These are phyloP conservation scores for Acanthosoma haemorrhoidale DNA, from an alignment of 2,888 invertebrate species.

Conservation along the genomic window DNA sequence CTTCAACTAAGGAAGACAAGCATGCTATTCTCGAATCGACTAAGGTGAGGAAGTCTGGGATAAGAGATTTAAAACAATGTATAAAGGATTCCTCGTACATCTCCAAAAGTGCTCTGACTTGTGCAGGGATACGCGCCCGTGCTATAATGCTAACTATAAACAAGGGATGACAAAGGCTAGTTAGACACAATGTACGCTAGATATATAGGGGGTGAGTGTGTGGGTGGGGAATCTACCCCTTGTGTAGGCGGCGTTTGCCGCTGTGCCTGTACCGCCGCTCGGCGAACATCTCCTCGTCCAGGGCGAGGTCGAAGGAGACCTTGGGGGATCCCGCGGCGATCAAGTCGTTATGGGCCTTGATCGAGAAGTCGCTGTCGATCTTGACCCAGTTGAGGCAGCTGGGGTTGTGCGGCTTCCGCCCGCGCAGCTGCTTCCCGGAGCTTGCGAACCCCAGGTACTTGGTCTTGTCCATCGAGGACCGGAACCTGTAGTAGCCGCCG, in stretches of 20 bases:
- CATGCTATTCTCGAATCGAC: too few species aligned
- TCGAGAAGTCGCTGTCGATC: conserved; percentile 57
- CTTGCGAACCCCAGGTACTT: conserved; percentile 61
- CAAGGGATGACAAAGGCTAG: conserved; percentile 7
- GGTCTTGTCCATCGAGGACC: conserved; percentile 55
- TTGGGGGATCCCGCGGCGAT: conserved; percentile 47
- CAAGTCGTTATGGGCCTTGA: conserved; percentile 56
- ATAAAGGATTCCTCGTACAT: too few species aligned
- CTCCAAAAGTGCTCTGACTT: too few species aligned
- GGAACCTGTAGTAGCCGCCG: conserved; percentile 60
- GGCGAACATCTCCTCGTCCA: neutral
- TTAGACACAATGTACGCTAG: neutral
- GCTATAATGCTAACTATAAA: conserved; percentile 7
- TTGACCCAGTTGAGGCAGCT: conserved; percentile 61
- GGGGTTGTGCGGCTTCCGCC: conserved; percentile 48
- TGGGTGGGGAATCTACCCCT: conserved; percentile 6
- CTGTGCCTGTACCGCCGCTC: conserved; percentile 30
- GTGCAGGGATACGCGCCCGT: conserved; percentile 14
- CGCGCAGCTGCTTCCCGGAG: conserved; percentile 54
- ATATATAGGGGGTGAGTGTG: neutral
- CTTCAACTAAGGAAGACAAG: too few species aligned
- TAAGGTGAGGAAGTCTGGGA: too few species aligned
- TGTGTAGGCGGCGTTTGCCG: conserved; percentile 20
- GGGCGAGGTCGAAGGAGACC: neutral
- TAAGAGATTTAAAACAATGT: too few species aligned